Conservation (phyloP, 2,888 invertebrate genomes). For the Heteromurus nitidus region DNA sequence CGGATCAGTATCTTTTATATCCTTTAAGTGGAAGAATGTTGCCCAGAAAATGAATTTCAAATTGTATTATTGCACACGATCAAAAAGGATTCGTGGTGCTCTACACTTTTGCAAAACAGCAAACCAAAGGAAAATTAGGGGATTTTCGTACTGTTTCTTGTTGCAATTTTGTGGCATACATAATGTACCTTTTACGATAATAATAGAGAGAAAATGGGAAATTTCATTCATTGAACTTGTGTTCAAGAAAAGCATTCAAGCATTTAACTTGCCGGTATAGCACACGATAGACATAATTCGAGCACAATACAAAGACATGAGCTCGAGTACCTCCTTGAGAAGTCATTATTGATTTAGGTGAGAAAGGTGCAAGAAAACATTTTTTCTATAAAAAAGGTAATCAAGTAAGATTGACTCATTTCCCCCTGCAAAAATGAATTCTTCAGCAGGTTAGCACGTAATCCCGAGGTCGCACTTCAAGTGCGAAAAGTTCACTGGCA, state of each 20-base stretch:
- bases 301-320: no score
- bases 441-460: no score
- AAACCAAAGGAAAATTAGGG: slow-evolving; percentile 28
- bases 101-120: slow-evolving; percentile 15
- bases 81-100: no score
- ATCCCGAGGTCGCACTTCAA: slow-evolving; percentile 7
- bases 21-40: background rate
- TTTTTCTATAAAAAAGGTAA: no score
- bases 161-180: slow-evolving; percentile 44
- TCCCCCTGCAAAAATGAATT: background rate
- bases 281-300: no score
- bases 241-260: slow-evolving; percentile 24
- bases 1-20: background rate
- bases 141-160: slow-evolving; percentile 43
- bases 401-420: no score
- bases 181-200: slow-evolving; percentile 4
- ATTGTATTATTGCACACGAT: background rate
- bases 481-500: slow-evolving; percentile 26
- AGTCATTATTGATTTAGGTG: no score
- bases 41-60: slow-evolving; percentile 4
- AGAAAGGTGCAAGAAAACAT: no score
- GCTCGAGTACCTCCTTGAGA: no score
- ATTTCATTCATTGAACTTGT: background rate
- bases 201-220: background rate
- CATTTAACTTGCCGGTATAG: slow-evolving; percentile 12